Percentiles rank a stretch among this genome's conserved stretches.
phyloP scores from a whole-genome alignment of 2,113 vertebrate genomes.

The Ranitomeya variabilis region DNA sequence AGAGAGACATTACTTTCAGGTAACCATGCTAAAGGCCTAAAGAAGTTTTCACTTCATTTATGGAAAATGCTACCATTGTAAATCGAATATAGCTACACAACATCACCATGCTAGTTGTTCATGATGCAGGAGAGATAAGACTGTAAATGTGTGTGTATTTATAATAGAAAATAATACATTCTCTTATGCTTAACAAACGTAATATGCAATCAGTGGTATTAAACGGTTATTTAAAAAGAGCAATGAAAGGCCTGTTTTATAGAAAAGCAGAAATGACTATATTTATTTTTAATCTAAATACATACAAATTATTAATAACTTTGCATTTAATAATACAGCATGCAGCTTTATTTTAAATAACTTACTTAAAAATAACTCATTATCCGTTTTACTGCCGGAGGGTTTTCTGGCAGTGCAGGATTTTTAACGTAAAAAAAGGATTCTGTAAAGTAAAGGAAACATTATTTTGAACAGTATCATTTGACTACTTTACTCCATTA shows the following conservation, averaged over 20 bases:
- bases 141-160: not conserved
- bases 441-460: constrained; percentile 57
- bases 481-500: constrained; percentile 56
- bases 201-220: not conserved
- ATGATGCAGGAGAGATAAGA: not conserved
- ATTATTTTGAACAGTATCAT: constrained; percentile 23
- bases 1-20: not conserved
- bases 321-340: constrained; percentile 35
- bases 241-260: not conserved
- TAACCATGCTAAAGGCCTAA: not conserved
- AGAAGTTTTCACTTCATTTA: not conserved
- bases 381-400: constrained; percentile 46
- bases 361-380: constrained; percentile 53
- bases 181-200: not conserved
- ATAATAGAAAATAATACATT: not conserved
- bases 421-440: constrained; percentile 52
- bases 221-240: not conserved
- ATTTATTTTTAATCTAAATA: constrained; percentile 38
- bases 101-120: not conserved
- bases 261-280: constrained; percentile 25
- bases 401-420: constrained; percentile 38
- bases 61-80: not conserved
- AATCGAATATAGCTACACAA: not conserved
- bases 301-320: constrained; percentile 46
- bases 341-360: constrained; percentile 49